These are phyloP conservation scores for Apostichopus parvimensis DNA, from an alignment of 35 echinoderm and acorn worm genomes.

Conservation along the genomic window DNA sequence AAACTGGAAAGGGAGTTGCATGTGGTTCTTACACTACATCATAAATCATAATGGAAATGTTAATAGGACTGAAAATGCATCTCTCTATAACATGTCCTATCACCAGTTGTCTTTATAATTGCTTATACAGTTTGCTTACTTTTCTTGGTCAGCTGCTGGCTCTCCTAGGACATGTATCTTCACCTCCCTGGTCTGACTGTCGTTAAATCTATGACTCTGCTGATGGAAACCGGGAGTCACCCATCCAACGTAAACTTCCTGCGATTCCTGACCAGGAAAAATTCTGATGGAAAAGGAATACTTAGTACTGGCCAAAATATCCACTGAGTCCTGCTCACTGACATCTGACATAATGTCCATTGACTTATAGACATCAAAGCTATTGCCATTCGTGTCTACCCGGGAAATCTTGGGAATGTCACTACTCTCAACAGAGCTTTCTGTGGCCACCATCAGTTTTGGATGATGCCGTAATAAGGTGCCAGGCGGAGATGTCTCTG, in stretches of 20 bases:
- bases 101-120: no score
- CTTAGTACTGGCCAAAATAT: constrained; percentile 69
- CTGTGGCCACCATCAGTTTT: constrained; percentile 54
- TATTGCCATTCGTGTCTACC: constrained; percentile 79
- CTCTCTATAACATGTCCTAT: no score
- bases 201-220: constrained; percentile 71
- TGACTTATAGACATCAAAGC: constrained; percentile 89
- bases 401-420: constrained; percentile 70
- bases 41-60: no score
- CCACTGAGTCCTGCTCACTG: constrained; percentile 95
- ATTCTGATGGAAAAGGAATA: constrained; percentile 82
- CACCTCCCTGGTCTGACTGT: constrained; percentile 76
- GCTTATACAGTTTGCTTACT: constrained; percentile 42
- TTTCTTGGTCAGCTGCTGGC: constrained; percentile 87
- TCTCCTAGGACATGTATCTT: constrained; percentile 82
- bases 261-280: constrained; percentile 93
- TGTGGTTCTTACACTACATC: no score
- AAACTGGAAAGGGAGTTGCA: no score
- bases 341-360: constrained; percentile 95
- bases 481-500: constrained; percentile 70
- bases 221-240: constrained; percentile 93
- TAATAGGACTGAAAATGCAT: no score
- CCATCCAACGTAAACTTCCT: constrained; percentile 92
- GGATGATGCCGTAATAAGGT: constrained; percentile 56
- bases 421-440: constrained; percentile 70